These are phyloP conservation scores for Phlogophora meticulosa DNA, from an alignment of 2,888 invertebrate genomes.

Conservation along the genomic window DNA sequence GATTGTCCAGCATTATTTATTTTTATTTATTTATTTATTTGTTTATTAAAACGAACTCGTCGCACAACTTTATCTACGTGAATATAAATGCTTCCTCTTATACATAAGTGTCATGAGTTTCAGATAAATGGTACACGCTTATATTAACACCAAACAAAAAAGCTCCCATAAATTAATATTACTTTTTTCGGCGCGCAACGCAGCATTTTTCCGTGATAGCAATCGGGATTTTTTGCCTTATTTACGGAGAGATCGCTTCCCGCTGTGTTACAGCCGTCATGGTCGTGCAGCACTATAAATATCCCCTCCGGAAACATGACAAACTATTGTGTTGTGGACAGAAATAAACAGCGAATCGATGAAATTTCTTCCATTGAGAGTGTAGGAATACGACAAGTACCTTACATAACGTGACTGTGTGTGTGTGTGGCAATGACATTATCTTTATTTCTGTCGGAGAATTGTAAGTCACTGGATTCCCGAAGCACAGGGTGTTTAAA, in stretches of 20 bases:
- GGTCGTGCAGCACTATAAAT: constrained; percentile 78
- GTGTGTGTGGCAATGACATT: constrained; percentile 11
- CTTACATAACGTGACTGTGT: constrained; percentile 17
- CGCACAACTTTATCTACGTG: no score
- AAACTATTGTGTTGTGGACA: constrained; percentile 81
- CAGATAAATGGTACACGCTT: constrained; percentile 14
- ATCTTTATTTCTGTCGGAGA: constrained; percentile 24
- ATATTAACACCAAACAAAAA: constrained; percentile 27
- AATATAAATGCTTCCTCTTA: neutral
- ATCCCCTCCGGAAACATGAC: constrained; percentile 81
- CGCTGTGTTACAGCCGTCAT: constrained; percentile 75
- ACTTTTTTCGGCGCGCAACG: constrained; percentile 31
- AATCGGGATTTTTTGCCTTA: constrained; percentile 72
- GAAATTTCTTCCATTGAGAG: constrained; percentile 53
- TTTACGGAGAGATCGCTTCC: constrained; percentile 80
- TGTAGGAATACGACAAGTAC: constrained; percentile 13
- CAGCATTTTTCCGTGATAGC: constrained; percentile 49
- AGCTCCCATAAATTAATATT: constrained; percentile 47
- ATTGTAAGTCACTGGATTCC: constrained; percentile 19
- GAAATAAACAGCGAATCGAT: constrained; percentile 75
- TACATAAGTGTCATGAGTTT: neutral
- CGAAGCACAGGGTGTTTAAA: no score
- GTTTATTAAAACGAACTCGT: no score
- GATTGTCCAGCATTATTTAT: no score
- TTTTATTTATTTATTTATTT: no score